Evolutionary conservation across 2,113 vertebrate species (phyloP), one percentile per base, ranked within the genome.

Genomic region (Pithys albifrons): DNA sequence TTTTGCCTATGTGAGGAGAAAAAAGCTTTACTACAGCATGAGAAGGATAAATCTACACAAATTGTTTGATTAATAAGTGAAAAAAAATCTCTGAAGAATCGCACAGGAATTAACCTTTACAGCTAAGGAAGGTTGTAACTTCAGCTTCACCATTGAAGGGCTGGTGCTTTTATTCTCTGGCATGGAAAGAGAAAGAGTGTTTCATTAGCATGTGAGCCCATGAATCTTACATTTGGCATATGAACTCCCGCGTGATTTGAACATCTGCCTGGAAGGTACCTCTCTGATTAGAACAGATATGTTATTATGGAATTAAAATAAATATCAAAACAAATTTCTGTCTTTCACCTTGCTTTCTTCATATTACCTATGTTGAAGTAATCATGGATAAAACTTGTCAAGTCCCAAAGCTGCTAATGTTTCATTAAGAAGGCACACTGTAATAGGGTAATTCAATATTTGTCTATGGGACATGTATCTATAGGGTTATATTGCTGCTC

Each of bases 281-380:
- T 88, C 82, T 95, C 83, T 96, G 92, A 88, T 94, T 96, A 92
- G 76, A 84, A 84, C 49, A 91, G 85, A 89, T 86, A 91, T 33
- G 69, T 96, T 93, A 75, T 45, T 79, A 73, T 65, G 84, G 76
- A 96, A 91, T 90, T 93, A 96, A 95, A 97, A 96, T 81, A 95
- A 96, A 95, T 95, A 95, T 49, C 90, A 94, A 91, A 96, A 89
- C 35, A 71, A 39, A 84, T 91, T 96, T 93, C 84, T 91, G 35
- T 74, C 91, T 85, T 75, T 95, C 76, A 65, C 66, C 51, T 91
- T 71, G 11, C 72, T 94, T 91, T 93, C 84, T 93, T 95, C 57
- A 11, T 83, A 41, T 51, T 88, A 85, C 52, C 66, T 83, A 29
- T 62, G 39, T 62, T 79, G 69, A 81, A 95, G 66, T 57, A 69